These are phyloP conservation scores for Mobula birostris DNA, from an alignment of 2,113 vertebrate genomes.

Conservation along the genomic window DNA sequence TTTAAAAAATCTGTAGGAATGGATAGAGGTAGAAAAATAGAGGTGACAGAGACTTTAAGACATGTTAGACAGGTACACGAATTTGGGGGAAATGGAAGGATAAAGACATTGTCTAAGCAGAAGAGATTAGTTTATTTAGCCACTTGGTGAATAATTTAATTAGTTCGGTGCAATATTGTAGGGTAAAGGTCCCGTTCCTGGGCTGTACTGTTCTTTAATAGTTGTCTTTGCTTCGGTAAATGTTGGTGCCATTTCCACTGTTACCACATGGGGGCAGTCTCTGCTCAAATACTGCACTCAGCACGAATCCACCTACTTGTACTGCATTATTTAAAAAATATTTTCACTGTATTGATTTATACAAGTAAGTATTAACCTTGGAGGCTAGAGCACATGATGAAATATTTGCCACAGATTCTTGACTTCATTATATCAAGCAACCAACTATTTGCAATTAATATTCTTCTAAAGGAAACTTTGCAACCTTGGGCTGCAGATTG, in stretches of 20 bases:
- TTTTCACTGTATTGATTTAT: conserved; percentile 32
- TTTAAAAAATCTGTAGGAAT: neutral
- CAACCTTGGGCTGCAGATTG: neutral
- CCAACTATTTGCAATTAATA: neutral
- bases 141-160: too few relatives aligned
- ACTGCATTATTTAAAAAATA: neutral
- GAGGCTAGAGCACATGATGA: neutral
- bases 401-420: conserved; percentile 1
- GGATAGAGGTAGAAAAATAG: too few relatives aligned
- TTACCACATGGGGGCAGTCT: conserved; percentile 31
- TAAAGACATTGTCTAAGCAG: too few relatives aligned
- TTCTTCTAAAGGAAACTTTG: neutral
- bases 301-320: neutral
- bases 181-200: too few relatives aligned
- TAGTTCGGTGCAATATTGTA: too few relatives aligned
- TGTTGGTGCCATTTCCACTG: too few relatives aligned
- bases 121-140: too few relatives aligned
- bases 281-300: neutral
- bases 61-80: too few relatives aligned
- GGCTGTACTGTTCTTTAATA: too few relatives aligned
- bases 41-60: too few relatives aligned
- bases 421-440: neutral
- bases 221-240: neutral
- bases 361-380: neutral
- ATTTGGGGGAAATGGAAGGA: too few relatives aligned